Percentiles rank a stretch among this genome's conserved stretches.
phyloP scores from a whole-genome alignment of 2,797 vertebrate genomes.

The Microctenopoma steveboyesi region DNA sequence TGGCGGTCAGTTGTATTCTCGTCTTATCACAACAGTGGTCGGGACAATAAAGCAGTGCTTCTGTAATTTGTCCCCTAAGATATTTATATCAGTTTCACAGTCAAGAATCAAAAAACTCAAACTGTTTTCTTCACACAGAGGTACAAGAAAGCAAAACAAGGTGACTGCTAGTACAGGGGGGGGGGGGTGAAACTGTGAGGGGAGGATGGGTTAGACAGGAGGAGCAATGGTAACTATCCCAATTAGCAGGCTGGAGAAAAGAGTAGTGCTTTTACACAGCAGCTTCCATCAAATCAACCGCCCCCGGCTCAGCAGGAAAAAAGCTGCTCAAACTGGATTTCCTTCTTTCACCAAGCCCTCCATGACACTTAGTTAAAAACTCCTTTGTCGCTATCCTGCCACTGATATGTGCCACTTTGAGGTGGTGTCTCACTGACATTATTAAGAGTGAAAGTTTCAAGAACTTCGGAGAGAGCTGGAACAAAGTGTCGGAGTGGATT shows the following conservation, averaged over 20 bases:
- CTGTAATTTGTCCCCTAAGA: constrained; percentile 30
- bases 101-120: constrained; percentile 27
- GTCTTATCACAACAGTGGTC: no score
- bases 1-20: constrained; percentile 2
- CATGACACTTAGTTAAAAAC: constrained; percentile 76
- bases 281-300: constrained; percentile 69
- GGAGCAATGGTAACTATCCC: constrained; percentile 69
- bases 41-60: constrained; percentile 2
- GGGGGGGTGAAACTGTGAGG: constrained; percentile 47
- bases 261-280: constrained; percentile 65
- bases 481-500: constrained; percentile 56
- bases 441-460: constrained; percentile 69
- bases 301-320: constrained; percentile 72
- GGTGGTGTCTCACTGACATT: constrained; percentile 64
- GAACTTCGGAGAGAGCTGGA: constrained; percentile 60
- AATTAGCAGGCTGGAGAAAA: constrained; percentile 76
- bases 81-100: constrained; percentile 50
- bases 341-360: constrained; percentile 77
- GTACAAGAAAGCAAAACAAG: constrained; percentile 55
- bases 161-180: constrained; percentile 27
- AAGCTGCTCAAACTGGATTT: constrained; percentile 72
- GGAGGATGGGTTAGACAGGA: constrained; percentile 51
- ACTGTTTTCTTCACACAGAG: constrained; percentile 38
- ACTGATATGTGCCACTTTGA: constrained; percentile 72
- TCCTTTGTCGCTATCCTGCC: constrained; percentile 67